These are phyloP conservation scores for Nipponacmea schrenckii DNA, from an alignment of 2,888 invertebrate genomes.

Conservation along the genomic window DNA sequence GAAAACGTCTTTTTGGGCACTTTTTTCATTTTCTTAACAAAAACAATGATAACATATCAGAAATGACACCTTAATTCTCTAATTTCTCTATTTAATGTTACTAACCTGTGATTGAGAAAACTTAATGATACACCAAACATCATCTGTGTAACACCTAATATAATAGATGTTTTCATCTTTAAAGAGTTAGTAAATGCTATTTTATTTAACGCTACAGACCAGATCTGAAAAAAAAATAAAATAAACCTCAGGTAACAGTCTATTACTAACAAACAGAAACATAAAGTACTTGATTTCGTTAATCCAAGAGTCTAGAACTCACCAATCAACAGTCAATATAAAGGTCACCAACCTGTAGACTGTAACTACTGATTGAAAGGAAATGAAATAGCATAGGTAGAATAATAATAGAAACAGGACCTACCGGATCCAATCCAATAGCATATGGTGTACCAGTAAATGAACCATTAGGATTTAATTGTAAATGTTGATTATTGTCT, in stretches of 20 bases:
- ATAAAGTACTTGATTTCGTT: too few species aligned
- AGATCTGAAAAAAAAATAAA: conserved; percentile 67
- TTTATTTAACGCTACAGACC: conserved; percentile 81
- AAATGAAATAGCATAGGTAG: too few species aligned
- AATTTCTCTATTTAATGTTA: too few species aligned
- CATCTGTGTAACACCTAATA: conserved; percentile 96
- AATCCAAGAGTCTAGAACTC: too few species aligned
- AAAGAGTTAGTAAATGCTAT: conserved; percentile 92
- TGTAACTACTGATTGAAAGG: too few species aligned
- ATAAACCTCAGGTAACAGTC: too few species aligned
- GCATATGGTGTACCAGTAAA: conserved; percentile 78
- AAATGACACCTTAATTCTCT: too few species aligned
- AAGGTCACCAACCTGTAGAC: not conserved
- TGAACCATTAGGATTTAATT: conserved; percentile 43
- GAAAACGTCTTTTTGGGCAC: too few species aligned
- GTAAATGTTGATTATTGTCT: conserved; percentile 16
- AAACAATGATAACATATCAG: too few species aligned
- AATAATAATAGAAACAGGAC: conserved; percentile 24
- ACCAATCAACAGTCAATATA: not conserved
- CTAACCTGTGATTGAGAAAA: conserved; percentile 68
- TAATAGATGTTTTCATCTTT: conserved; percentile 95
- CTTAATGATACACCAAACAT: conserved; percentile 89
- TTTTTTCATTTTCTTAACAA: too few species aligned
- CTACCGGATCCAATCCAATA: conserved; percentile 84
- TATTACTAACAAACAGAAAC: too few species aligned